Evolutionary conservation across 2,113 vertebrate genomes (phyloP), one percentile per base, ranked within the genome.

Genomic region (Trichomycterus rosablanca): DNA sequence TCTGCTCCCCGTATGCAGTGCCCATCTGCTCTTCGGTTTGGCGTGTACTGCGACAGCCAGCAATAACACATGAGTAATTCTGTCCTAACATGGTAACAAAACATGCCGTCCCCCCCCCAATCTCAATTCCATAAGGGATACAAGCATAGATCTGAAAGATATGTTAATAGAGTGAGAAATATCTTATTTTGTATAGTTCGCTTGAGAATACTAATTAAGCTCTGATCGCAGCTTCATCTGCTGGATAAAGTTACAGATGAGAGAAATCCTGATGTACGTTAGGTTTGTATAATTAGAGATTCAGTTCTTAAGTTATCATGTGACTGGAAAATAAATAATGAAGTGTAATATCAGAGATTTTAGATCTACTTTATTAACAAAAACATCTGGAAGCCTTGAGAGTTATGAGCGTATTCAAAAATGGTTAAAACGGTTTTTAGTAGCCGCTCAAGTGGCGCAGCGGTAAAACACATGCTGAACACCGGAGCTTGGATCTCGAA

Each of bases 61-160:
- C 60, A 72, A 58, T 63, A 72, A 67, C 65, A 72, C 63, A 67
- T 72, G 70, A 72, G 70, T 67, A 72, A 72, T 67, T 72, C 65
- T 72, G 48, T 72, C 70, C 65, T 67, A 72, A 67, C 65, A 67
- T 59, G 55, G 64, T 46, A 56, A 72, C 53, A 63, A 63, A 72
- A 67, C 54, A 48, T 59, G 52, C 54, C 62, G 15, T 63, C 53
- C 56, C 40, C 37, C 56, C 40, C 37, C 40, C 5, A 37, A 15
- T 34, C 34, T 35, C 54, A 48, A 20, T 65, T 67, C 54, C 48
- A 39, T 59, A 58, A 63, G 45, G 30, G 58, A 50, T 58, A 63
- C 54, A 59, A 45, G 34, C 65, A 37, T 22, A 58, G 20, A 61
- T 59, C 46, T 57, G 35, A 1, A 23, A 5, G 52, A 56, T 57